Conservation (phyloP, 2,113 vertebrate genomes). For the Delphinus delphis region DNA sequence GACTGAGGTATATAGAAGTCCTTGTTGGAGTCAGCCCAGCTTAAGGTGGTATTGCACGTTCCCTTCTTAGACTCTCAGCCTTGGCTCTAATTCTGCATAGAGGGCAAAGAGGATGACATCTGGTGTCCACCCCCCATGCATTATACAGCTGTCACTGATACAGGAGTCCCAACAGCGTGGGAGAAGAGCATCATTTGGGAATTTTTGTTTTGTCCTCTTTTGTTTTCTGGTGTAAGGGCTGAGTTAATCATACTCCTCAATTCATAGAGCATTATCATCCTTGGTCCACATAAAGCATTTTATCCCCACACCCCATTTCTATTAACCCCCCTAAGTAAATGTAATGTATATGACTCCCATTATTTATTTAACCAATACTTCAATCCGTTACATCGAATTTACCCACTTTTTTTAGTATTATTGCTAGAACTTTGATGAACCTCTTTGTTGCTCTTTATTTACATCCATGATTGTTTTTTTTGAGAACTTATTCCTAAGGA, state of each 20-base stretch:
- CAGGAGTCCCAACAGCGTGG: neutral
- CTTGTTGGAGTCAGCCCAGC: neutral
- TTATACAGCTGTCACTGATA: neutral
- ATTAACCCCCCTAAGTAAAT: neutral
- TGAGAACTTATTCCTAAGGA: neutral
- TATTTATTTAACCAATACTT: neutral
- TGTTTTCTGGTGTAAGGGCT: neutral
- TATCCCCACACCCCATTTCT: neutral
- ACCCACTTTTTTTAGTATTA: neutral
- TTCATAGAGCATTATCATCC: neutral
- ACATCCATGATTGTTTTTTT: neutral
- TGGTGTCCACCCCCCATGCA: no score
- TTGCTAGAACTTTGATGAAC: neutral
- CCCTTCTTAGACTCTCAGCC: neutral
- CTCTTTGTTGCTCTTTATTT: conserved; percentile 19
- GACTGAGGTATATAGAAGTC: neutral
- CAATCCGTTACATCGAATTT: neutral
- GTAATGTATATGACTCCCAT: neutral
- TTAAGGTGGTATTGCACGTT: neutral
- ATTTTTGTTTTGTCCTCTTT: neutral
- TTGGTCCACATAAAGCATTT: neutral
- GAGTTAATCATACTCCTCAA: neutral
- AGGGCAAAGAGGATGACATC: neutral
- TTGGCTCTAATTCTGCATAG: neutral
- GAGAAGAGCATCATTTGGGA: neutral